Conservation (phyloP, 2,113 vertebrate species). For the Callipepla californica region DNA sequence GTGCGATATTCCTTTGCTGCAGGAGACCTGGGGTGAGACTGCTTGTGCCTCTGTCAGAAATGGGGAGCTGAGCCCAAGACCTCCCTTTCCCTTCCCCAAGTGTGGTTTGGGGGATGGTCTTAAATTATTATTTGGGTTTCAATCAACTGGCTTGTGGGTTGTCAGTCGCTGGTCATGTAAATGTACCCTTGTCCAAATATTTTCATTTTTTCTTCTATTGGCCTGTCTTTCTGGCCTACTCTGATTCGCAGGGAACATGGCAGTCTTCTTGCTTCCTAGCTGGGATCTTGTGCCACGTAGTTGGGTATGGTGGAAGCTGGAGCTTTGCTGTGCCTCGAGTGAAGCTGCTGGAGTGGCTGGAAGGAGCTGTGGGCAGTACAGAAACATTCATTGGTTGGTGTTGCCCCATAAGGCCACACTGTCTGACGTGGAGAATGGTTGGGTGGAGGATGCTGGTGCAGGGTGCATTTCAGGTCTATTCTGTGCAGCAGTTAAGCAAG, state of each 20-base stretch:
- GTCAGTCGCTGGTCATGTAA: not conserved
- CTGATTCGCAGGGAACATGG: not conserved
- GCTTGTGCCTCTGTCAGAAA: not conserved
- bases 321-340: not conserved
- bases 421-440: not conserved
- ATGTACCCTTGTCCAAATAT: not conserved
- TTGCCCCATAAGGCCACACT: fast-evolving
- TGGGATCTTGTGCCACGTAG: not conserved
- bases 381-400: fast-evolving
- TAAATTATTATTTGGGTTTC: not conserved
- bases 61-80: not conserved
- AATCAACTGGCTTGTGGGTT: too few relatives aligned
- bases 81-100: not conserved
- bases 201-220: not conserved
- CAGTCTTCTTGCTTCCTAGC: not conserved
- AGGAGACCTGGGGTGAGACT: not conserved
- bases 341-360: not conserved
- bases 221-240: not conserved
- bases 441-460: not conserved
- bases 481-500: fast-evolving
- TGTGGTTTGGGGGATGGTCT: not conserved
- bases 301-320: not conserved
- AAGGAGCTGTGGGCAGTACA: not conserved
- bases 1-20: not conserved
- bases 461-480: not conserved